Evolutionary conservation across 2,797 vertebrate species (phyloP).

Genomic region (Leptoclinus maculatus): DNA sequence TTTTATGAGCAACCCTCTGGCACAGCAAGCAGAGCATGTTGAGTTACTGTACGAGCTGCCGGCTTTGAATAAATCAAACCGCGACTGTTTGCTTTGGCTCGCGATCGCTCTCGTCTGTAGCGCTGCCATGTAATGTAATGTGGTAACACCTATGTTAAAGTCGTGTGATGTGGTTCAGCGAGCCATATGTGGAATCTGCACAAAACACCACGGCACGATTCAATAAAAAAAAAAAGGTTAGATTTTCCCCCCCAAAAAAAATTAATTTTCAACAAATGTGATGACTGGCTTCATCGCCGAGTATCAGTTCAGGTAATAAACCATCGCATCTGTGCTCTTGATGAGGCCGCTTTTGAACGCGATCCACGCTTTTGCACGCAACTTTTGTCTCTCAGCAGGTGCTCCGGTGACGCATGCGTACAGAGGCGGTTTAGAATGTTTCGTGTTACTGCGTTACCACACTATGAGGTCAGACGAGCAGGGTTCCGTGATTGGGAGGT

Average conservation of each 20-base stretch:
- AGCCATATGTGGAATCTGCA: slow-evolving; percentile 74
- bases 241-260: slow-evolving; percentile 51
- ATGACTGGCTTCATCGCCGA: slow-evolving; percentile 65
- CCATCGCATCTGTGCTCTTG: slow-evolving; percentile 67
- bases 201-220: slow-evolving; percentile 49
- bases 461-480: slow-evolving; percentile 56
- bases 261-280: slow-evolving; percentile 75
- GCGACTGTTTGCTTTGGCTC: slow-evolving; percentile 66
- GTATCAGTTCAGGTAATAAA: slow-evolving; percentile 75
- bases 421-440: slow-evolving; percentile 39
- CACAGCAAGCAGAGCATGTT: slow-evolving; percentile 14
- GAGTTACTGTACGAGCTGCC: slow-evolving; percentile 37
- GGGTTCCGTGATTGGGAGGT: slow-evolving; percentile 40
- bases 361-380: slow-evolving; percentile 67
- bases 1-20: slow-evolving; percentile 19
- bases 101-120: slow-evolving; percentile 38
- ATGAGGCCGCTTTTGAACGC: slow-evolving; percentile 61
- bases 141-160: slow-evolving; percentile 72
- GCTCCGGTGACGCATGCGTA: slow-evolving; percentile 34
- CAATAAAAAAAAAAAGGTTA: slow-evolving; percentile 22
- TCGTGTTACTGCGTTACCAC: slow-evolving; percentile 62
- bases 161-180: slow-evolving; percentile 64
- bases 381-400: slow-evolving; percentile 58
- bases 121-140: slow-evolving; percentile 70
- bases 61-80: slow-evolving; percentile 66